These are phyloP conservation scores for Vicugna pacos DNA, from an alignment of 2,113 vertebrate species.

Conservation along the genomic window DNA sequence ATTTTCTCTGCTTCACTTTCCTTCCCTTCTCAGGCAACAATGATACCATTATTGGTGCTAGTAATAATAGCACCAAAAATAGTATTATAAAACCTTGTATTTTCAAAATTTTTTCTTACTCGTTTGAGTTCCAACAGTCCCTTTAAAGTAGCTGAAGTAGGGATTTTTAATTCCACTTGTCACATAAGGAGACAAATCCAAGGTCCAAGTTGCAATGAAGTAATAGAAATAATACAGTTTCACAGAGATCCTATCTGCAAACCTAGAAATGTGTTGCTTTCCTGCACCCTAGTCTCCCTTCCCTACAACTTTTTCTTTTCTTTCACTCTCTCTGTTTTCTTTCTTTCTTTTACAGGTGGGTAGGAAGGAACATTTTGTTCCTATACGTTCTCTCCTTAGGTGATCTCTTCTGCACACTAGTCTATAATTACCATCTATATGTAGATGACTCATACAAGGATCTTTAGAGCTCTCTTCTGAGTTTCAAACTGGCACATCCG, in stretches of 20 bases:
- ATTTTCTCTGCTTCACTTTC: neutral
- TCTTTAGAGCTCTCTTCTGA: conserved; percentile 39
- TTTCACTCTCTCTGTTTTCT: too few species aligned
- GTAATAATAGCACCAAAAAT: neutral
- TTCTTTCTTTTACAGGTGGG: neutral
- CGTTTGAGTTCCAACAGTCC: neutral
- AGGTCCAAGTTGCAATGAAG: neutral
- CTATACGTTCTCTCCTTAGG: neutral
- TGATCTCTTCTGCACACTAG: conserved; percentile 1
- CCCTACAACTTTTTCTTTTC: neutral
- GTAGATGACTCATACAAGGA: neutral
- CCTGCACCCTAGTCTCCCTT: neutral
- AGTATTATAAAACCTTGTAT: neutral
- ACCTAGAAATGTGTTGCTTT: neutral
- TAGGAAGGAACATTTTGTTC: conserved; percentile 44
- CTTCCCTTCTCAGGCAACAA: conserved; percentile 16
- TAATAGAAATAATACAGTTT: neutral
- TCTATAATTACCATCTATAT: conserved; percentile 47
- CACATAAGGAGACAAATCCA: neutral
- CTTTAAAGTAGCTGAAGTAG: neutral
- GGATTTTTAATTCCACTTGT: neutral
- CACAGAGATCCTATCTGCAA: neutral
- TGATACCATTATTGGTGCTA: neutral
- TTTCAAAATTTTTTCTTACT: conserved; percentile 8
- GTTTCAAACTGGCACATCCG: neutral